Evolutionary conservation across 2,888 invertebrate genomes (phyloP).

Genomic region (Scrobipalpa costella): DNA sequence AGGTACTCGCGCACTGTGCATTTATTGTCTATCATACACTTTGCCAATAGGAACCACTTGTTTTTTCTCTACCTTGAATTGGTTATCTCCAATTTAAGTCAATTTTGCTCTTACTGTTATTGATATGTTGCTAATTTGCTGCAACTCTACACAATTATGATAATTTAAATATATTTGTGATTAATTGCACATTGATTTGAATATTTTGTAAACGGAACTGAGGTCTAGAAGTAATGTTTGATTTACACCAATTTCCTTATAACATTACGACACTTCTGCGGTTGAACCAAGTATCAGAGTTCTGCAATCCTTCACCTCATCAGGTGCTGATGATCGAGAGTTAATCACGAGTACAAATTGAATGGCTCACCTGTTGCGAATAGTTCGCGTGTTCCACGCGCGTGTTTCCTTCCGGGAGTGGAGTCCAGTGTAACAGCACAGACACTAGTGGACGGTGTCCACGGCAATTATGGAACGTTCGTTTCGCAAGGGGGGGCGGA

Average conservation of each 20-base stretch:
- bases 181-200: neutral
- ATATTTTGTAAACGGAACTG: neutral
- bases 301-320: conserved; percentile 37
- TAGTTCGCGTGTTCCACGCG: conserved; percentile 42
- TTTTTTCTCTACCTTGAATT: neutral
- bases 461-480: conserved; percentile 23
- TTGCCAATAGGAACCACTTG: neutral
- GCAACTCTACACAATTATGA: neutral
- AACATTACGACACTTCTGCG: conserved; percentile 24
- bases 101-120: no score
- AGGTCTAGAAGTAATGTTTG: neutral
- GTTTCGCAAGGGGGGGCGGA: conserved; percentile 46
- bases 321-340: conserved; percentile 54
- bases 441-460: conserved; percentile 63
- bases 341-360: conserved; percentile 1
- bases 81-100: conserved; percentile 7
- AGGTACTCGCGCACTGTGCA: conserved; percentile 25
- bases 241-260: conserved; percentile 22
- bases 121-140: neutral
- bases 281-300: conserved; percentile 13
- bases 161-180: neutral
- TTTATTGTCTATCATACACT: conserved; percentile 21
- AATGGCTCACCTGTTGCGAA: conserved; percentile 54
- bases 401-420: conserved; percentile 46
- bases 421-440: conserved; percentile 60